A percentile compares a stretch with the other conserved stretches of the same genome.
These are phyloP conservation scores for Nasonovia ribisnigri DNA, from an alignment of 2,888 invertebrate genomes.

Conservation along the genomic window DNA sequence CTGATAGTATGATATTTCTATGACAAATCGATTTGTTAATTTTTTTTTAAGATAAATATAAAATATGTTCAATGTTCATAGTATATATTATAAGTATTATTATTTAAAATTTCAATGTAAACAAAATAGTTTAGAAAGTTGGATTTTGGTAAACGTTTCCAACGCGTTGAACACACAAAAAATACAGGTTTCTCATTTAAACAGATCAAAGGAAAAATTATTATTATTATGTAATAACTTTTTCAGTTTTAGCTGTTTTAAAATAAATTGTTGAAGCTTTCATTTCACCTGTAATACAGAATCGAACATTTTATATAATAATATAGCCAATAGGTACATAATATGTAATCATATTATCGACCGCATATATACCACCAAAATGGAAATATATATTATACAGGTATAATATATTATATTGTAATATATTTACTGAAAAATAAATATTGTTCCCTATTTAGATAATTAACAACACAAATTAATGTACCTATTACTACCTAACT, in stretches of 20 bases:
- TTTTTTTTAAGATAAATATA: too few relatives aligned
- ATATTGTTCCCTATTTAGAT: not conserved
- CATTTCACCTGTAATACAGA: not conserved
- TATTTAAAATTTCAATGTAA: too few relatives aligned
- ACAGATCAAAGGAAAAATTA: not conserved
- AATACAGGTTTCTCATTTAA: not conserved
- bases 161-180: not conserved
- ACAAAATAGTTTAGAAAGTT: too few relatives aligned
- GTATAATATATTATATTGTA: too few relatives aligned
- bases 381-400: too few relatives aligned
- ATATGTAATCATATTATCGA: not conserved
- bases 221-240: not conserved
- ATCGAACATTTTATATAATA: not conserved
- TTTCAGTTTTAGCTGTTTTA: not conserved
- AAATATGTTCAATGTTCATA: too few relatives aligned
- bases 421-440: not conserved
- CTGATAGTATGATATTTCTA: too few relatives aligned
- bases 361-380: not conserved
- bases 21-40: too few relatives aligned
- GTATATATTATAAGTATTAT: too few relatives aligned
- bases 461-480: not conserved
- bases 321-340: not conserved
- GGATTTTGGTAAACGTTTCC: not conserved
- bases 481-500: too few relatives aligned
- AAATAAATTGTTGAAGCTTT: not conserved